A percentile compares a stretch with the other conserved stretches of the same genome.
These are phyloP conservation scores for Athene noctua DNA, from an alignment of 2,113 vertebrate genomes.

Conservation along the genomic window DNA sequence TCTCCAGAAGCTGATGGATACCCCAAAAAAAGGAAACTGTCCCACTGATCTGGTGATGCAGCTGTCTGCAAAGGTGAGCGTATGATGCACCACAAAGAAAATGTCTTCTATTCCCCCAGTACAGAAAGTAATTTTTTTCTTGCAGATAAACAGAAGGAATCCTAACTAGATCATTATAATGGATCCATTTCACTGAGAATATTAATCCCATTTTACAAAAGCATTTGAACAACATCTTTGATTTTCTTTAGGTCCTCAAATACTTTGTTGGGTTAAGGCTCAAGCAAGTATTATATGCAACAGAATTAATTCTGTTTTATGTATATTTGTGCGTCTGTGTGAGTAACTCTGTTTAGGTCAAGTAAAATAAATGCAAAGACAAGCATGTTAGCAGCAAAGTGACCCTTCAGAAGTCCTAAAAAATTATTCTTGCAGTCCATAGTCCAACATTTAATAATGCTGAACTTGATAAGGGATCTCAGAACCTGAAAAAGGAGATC, in stretches of 20 bases:
- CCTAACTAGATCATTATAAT: background rate
- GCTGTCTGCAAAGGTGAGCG: background rate
- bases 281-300: background rate
- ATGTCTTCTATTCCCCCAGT: background rate
- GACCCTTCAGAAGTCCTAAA: slow-evolving; percentile 57
- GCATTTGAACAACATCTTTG: background rate
- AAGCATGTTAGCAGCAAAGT: slow-evolving; percentile 54
- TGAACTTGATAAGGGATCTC: slow-evolving; percentile 65
- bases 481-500: slow-evolving; percentile 71
- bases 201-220: background rate
- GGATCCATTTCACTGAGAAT: background rate
- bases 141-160: background rate
- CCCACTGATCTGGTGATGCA: background rate
- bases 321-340: background rate
- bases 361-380: slow-evolving; percentile 42
- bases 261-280: background rate
- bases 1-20: background rate
- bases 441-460: slow-evolving; percentile 58
- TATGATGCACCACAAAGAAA: background rate
- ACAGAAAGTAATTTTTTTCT: background rate
- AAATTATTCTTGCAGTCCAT: slow-evolving; percentile 58
- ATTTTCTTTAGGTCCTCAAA: background rate
- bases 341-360: slow-evolving; percentile 26
- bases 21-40: background rate
- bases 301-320: background rate